Evolutionary conservation across 2,797 vertebrate genomes (phyloP).

Genomic region (Callimico goeldii): DNA sequence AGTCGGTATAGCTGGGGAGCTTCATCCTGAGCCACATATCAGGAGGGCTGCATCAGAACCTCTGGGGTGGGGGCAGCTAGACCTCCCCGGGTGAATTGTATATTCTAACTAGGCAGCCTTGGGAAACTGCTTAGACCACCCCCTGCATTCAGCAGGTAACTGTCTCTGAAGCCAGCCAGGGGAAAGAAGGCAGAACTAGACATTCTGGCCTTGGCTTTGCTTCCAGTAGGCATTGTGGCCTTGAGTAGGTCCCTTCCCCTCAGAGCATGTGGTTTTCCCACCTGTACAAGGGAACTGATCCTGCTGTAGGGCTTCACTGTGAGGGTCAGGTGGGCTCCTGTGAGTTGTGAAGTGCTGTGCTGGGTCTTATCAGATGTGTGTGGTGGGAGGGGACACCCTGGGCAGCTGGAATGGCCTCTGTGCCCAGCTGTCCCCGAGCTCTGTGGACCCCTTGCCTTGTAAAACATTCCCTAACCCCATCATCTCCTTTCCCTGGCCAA

Average conservation of each 20-base stretch:
- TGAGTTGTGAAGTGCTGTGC: background rate
- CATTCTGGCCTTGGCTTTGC: background rate
- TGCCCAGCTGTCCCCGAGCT: background rate
- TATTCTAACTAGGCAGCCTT: background rate
- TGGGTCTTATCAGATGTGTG: background rate
- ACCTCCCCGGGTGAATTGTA: accelerated
- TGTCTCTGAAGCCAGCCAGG: background rate
- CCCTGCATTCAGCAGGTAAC: accelerated
- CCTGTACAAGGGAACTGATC: no score
- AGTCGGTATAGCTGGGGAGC: background rate
- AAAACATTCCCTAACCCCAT: background rate
- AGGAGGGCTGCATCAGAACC: background rate
- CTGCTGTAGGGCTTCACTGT: background rate
- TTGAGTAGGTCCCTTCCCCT: background rate
- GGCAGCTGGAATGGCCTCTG: background rate
- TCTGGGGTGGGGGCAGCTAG: background rate
- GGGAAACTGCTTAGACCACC: background rate
- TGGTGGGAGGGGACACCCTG: background rate
- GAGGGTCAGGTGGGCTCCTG: background rate
- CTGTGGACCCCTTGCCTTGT: background rate
- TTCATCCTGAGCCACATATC: background rate
- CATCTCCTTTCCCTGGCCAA: conserved; percentile 21
- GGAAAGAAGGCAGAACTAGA: background rate
- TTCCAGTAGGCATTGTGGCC: background rate
- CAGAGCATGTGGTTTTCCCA: background rate